Percentiles rank a stretch among this genome's conserved stretches.
Evolutionary conservation across 2,113 vertebrate species (phyloP).

Genomic region (Phylloscopus trochiloides): DNA sequence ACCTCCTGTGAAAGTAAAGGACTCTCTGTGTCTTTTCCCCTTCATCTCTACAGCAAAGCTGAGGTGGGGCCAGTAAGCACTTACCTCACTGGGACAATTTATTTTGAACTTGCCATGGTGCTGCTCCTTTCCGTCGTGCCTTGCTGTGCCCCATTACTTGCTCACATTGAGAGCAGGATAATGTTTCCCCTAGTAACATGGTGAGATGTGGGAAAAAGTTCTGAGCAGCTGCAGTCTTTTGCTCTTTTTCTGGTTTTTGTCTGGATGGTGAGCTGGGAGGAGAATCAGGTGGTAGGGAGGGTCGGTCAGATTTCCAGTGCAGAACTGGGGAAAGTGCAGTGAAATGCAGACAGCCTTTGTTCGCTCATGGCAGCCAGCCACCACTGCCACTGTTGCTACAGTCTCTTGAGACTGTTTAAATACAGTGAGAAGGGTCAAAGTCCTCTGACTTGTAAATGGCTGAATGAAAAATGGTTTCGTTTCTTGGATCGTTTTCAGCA

Average conservation of each 20-base stretch:
- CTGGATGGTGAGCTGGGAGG: neutral
- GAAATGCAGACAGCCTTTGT: neutral
- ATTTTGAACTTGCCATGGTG: neutral
- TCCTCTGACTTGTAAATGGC: conserved; percentile 22
- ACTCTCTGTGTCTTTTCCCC: no score
- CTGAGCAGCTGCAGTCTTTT: neutral
- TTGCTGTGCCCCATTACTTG: neutral
- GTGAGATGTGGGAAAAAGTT: neutral
- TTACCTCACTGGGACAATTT: neutral
- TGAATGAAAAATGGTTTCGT: conserved; percentile 29
- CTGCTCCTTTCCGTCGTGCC: accelerated
- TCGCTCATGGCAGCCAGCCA: neutral
- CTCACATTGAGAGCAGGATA: neutral
- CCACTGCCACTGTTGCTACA: neutral
- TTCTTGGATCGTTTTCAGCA: conserved; percentile 44
- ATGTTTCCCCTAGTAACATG: neutral
- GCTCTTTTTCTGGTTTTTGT: neutral
- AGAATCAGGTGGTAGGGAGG: neutral
- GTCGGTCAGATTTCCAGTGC: neutral
- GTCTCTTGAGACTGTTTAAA: neutral
- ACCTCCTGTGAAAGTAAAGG: neutral
- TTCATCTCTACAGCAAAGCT: neutral
- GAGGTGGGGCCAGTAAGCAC: neutral
- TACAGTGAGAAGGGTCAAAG: conserved; percentile 25
- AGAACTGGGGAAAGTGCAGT: neutral